Evolutionary conservation across 2,888 invertebrate genomes (phyloP).

Genomic region (Philhelius pedissequus): DNA sequence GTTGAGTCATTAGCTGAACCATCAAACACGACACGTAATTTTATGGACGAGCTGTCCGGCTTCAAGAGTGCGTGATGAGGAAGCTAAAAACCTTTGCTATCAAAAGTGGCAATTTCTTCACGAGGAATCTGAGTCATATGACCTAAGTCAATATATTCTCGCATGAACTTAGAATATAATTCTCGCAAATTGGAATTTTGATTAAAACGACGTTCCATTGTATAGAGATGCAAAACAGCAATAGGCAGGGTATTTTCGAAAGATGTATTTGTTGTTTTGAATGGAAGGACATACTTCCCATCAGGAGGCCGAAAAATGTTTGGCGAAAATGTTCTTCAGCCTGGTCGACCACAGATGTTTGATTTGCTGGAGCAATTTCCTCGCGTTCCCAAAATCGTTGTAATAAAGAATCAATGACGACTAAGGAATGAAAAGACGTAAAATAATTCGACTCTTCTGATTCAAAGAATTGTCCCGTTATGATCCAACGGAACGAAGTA

Average conservation of each 20-base stretch:
- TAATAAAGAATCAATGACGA: background rate
- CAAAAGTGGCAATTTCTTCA: no score
- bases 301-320: conserved; percentile 12
- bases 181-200: background rate
- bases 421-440: background rate
- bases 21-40: background rate
- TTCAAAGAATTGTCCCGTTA: no score
- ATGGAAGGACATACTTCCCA: background rate
- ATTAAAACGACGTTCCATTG: conserved; percentile 22
- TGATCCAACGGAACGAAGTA: background rate
- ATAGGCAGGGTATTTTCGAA: conserved; percentile 11
- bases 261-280: background rate
- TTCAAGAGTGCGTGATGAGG: no score
- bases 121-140: no score
- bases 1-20: background rate
- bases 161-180: no score
- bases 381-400: no score
- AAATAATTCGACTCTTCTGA: background rate
- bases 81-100: no score
- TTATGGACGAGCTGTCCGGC: no score
- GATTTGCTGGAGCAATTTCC: no score
- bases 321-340: conserved; percentile 19
- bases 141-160: no score
- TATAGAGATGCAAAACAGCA: background rate
- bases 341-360: background rate